phyloP scores from a whole-genome alignment of 2,797 vertebrate species.

The Galago senegalensis region DNA sequence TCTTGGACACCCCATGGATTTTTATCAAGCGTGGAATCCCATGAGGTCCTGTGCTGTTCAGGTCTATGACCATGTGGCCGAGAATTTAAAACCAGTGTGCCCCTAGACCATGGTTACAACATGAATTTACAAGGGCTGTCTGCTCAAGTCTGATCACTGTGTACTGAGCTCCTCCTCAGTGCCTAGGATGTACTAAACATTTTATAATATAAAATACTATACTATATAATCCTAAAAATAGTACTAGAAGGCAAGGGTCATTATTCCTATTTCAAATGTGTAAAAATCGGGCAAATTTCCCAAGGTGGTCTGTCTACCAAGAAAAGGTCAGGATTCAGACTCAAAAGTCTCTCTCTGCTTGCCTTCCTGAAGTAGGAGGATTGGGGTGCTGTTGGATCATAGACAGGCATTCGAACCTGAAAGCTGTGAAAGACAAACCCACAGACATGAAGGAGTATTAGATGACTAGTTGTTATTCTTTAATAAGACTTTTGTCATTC shows the following conservation, averaged over 20 bases:
- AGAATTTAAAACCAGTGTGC: not conserved
- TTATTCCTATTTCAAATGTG: constrained; percentile 40
- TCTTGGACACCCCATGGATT: not conserved
- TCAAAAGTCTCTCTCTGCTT: not conserved
- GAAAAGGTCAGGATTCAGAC: not conserved
- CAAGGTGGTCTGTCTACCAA: not conserved
- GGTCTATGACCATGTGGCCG: not conserved
- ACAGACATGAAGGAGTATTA: not conserved
- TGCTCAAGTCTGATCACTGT: not conserved
- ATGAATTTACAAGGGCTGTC: not conserved
- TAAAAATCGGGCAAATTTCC: not conserved
- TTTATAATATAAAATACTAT: not conserved
- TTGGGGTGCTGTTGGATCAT: not conserved
- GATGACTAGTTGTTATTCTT: not conserved
- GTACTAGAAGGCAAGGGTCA: not conserved
- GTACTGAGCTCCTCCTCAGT: not conserved
- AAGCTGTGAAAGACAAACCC: not conserved
- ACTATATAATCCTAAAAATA: constrained; percentile 14
- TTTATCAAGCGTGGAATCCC: constrained; percentile 15
- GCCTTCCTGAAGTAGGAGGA: not conserved
- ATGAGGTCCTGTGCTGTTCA: not conserved
- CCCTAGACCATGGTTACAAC: not conserved
- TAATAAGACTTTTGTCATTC: not conserved
- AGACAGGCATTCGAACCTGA: not conserved
- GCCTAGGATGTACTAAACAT: not conserved